These are phyloP conservation scores for Microplitis demolitor DNA, from an alignment of 1,140 invertebrate genomes.

Conservation along the genomic window DNA sequence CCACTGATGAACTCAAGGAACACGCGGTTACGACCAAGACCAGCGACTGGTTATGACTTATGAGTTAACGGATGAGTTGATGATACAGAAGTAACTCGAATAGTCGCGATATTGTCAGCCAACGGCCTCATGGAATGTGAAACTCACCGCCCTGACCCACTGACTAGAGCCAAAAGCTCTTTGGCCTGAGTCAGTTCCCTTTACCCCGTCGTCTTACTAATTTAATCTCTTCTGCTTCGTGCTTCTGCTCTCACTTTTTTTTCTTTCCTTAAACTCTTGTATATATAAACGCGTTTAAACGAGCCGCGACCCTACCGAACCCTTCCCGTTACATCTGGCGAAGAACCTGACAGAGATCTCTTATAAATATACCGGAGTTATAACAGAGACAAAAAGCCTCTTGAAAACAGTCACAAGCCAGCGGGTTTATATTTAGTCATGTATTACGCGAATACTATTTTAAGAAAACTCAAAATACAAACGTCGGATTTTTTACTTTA, in stretches of 20 bases:
- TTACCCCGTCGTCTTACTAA: conserved; percentile 27
- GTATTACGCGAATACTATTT: conserved; percentile 59
- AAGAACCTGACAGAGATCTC: conserved; percentile 3
- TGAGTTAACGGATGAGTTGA: not conserved
- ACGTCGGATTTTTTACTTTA: not conserved
- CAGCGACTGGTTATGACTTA: too few relatives aligned
- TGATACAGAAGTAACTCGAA: not conserved
- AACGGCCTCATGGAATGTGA: conserved; percentile 47
- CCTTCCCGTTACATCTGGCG: not conserved
- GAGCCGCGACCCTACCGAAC: conserved; percentile 38
- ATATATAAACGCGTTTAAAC: not conserved
- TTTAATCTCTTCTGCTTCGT: conserved; percentile 19
- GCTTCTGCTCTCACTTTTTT: conserved; percentile 7
- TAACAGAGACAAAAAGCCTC: not conserved
- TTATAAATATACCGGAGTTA: conserved; percentile 9
- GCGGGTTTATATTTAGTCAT: conserved; percentile 51
- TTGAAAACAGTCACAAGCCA: not conserved
- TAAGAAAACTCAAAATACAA: conserved; percentile 50
- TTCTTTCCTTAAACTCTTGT: conserved; percentile 3
- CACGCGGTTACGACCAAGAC: not conserved
- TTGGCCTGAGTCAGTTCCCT: conserved; percentile 21
- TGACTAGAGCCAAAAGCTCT: conserved; percentile 56
- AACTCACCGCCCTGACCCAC: conserved; percentile 58
- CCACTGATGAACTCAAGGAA: not conserved
- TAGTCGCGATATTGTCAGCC: conserved; percentile 20